Conservation (phyloP, 2,888 invertebrate species). For the Fragum whitleyi region DNA sequence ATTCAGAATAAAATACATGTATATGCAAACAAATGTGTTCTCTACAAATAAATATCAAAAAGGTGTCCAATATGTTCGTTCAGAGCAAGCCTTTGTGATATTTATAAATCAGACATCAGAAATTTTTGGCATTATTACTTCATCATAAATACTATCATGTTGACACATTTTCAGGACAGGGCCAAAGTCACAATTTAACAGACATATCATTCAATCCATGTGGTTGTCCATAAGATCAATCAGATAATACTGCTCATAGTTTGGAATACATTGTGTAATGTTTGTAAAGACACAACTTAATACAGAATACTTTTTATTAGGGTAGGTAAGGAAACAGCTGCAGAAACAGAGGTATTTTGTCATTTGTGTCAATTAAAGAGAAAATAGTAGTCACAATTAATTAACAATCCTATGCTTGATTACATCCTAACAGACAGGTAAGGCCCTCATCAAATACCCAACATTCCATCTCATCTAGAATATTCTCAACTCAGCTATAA, state of each 20-base stretch:
- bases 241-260: too few relatives aligned
- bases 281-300: too few relatives aligned
- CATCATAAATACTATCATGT: not conserved
- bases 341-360: not conserved
- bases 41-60: conserved; percentile 15
- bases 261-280: too few relatives aligned
- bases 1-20: conserved; percentile 15
- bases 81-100: not conserved
- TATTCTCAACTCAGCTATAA: too few relatives aligned
- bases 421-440: not conserved
- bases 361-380: conserved; percentile 1
- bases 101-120: conserved; percentile 1
- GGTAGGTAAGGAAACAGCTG: not conserved
- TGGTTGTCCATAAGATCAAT: too few relatives aligned
- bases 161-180: too few relatives aligned
- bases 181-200: too few relatives aligned
- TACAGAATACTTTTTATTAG: too few relatives aligned
- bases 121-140: not conserved
- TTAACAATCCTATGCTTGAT: not conserved
- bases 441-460: not conserved
- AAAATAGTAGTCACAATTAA: not conserved
- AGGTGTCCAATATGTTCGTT: not conserved
- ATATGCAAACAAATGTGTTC: conserved; percentile 19
- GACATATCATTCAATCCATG: too few relatives aligned
- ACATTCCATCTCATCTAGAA: not conserved